phyloP scores from a whole-genome alignment of 2,113 vertebrate species.

The Fregata magnificens region DNA sequence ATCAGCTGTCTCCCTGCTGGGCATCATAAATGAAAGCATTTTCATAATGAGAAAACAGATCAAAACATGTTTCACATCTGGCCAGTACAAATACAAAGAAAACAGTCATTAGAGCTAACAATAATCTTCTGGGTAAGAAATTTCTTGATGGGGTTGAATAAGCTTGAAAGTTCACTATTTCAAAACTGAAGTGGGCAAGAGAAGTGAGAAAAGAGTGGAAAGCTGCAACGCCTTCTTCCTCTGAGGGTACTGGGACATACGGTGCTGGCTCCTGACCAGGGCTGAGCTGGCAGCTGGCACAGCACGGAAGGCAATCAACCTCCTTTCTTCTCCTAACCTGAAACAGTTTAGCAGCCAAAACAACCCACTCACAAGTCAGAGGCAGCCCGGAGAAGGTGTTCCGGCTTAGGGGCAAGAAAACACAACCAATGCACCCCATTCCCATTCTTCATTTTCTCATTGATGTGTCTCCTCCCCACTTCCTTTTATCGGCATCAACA shows the following conservation, averaged over 20 bases:
- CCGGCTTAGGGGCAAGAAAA: not conserved
- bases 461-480: not conserved
- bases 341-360: not conserved
- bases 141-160: not conserved
- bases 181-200: not conserved
- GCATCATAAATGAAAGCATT: slow-evolving; percentile 1
- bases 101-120: not conserved
- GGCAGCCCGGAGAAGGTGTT: not conserved
- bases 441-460: not conserved
- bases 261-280: not conserved
- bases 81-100: not conserved
- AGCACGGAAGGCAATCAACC: not conserved
- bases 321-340: not conserved
- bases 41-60: slow-evolving; percentile 24
- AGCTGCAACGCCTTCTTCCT: not conserved
- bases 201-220: not conserved
- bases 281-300: not conserved
- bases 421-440: not conserved
- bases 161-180: not conserved
- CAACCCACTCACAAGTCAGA: not conserved
- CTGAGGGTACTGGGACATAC: fast-evolving
- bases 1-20: not conserved
- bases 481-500: fast-evolving
- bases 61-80: slow-evolving; percentile 15
- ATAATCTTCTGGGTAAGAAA: not conserved